Evolutionary conservation across 2,797 vertebrate species (phyloP), one percentile per base, ranked within the genome.

Genomic region (Gouania willdenowi): DNA sequence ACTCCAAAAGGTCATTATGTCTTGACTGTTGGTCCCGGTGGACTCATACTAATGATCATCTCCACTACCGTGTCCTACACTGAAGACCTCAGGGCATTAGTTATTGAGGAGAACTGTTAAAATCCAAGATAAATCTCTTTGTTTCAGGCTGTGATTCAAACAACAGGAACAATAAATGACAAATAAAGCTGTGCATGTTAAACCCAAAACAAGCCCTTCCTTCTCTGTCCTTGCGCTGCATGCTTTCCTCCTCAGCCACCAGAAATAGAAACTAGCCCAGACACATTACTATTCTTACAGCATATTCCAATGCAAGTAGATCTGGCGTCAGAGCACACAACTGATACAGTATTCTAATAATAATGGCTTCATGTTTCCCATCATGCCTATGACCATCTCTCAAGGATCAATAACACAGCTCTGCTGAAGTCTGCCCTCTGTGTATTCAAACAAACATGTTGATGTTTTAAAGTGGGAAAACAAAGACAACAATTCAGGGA

Each of bases 41-140:
- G 51, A 56, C 29, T 14, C 26, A 33, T 27, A 41, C 44, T 44
- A 59, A 40, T 28, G 58, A 27, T 40, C 41, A 20, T 59, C 37
- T 52, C 55, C 37, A 23, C 51, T 64, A 73, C 68, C 66, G 68
- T 59, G 45, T 51, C 44, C 32, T 69, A 83, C 63, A 87, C 82
- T 85, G 86, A 86, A 83, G 82, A 70, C 77, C 71, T 63, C 37
- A 70, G 71, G 51, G 80, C 83, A 88, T 90, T 90, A 87, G 82
- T 70, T 71, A 77, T 66, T n/a, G 66, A 71, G 56, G 71, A 71
- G 72, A 65, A 81, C 47, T 43, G 33, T 54, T 41, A 44, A 66
- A 66, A 66, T 51, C 40, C 42, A 25, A 70, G 16, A 75, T 87
- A 76, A 85, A 83, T 73, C 76, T 74, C 71, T 71, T 70, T 74